phyloP scores from a whole-genome alignment of 2,888 invertebrate species.

The Coronaproctus castanopsis region DNA sequence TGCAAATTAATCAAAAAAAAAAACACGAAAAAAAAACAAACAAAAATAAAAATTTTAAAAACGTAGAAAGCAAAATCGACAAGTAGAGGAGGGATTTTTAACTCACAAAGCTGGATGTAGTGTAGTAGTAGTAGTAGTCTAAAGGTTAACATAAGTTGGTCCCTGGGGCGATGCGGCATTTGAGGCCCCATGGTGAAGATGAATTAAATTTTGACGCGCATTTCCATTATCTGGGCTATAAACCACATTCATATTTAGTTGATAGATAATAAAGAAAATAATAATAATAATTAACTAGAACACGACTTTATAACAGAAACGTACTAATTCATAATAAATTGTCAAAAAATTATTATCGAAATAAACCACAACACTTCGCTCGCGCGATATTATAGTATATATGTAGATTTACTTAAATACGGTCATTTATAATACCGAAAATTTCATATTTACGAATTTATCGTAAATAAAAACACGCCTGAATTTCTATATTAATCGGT shows the following conservation, averaged over 20 bases:
- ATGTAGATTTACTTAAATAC: too few species aligned
- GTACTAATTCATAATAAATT: too few species aligned
- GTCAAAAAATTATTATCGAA: too few species aligned
- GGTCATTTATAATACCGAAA: too few species aligned
- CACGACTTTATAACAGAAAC: too few species aligned
- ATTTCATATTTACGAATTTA: too few species aligned
- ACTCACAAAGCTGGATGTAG: conserved; percentile 21
- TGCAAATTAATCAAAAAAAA: conserved; percentile 1
- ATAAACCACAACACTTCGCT: too few species aligned
- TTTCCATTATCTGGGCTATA: conserved; percentile 21
- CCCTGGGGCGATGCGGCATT: conserved; percentile 37
- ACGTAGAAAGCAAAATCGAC: conserved; percentile 12
- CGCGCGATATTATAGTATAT: too few species aligned
- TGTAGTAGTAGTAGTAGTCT: conserved; percentile 22
- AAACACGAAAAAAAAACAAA: conserved; percentile 26
- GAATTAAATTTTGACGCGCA: conserved; percentile 17
- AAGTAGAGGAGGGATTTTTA: conserved; percentile 14
- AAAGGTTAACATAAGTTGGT: conserved; percentile 86
- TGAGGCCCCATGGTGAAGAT: conserved; percentile 22
- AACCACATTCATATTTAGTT: conserved; percentile 16
- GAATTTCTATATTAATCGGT: too few species aligned
- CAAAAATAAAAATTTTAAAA: conserved; percentile 19
- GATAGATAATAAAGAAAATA: too few species aligned
- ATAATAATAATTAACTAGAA: too few species aligned
- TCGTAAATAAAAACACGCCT: too few species aligned